Percentiles rank a stretch among this genome's conserved stretches.
phyloP scores from a whole-genome alignment of 1,140 invertebrate species.

The Rhagoletis zephyria region DNA sequence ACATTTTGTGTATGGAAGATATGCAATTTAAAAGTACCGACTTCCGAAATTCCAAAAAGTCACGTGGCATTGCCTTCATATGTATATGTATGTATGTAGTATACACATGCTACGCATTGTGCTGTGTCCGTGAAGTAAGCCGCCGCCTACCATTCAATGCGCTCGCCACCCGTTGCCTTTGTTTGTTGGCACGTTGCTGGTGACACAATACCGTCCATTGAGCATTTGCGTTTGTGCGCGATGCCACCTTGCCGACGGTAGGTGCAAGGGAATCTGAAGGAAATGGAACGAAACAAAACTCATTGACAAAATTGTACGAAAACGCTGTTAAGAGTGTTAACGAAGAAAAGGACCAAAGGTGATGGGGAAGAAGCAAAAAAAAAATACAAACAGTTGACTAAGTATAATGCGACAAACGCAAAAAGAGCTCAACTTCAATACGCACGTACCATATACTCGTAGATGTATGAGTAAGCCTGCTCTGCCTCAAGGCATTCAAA shows the following conservation, averaged over 20 bases:
- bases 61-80: conserved; percentile 11
- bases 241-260: conserved; percentile 26
- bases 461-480: background rate
- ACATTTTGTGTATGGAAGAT: background rate
- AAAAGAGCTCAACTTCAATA: background rate
- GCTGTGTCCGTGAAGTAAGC: conserved; percentile 8
- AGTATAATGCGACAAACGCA: background rate
- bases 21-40: background rate
- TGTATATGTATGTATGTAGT: too few species aligned
- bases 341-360: background rate
- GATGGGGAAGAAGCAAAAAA: background rate
- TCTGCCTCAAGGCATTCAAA: conserved; percentile 11
- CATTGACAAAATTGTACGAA: conserved; percentile 45
- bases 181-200: conserved; percentile 35
- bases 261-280: background rate
- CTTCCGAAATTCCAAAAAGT: conserved; percentile 49
- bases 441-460: conserved; percentile 9
- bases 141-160: background rate
- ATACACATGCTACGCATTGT: too few species aligned
- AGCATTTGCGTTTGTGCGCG: background rate
- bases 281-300: conserved; percentile 40
- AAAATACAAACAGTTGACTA: background rate
- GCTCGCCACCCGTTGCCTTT: conserved; percentile 22
- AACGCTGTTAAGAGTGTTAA: background rate
- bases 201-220: conserved; percentile 25